Base-by-base conservation (phyloP, 1,140 invertebrate genomes). In the Steinernema feltiae region DNA sequence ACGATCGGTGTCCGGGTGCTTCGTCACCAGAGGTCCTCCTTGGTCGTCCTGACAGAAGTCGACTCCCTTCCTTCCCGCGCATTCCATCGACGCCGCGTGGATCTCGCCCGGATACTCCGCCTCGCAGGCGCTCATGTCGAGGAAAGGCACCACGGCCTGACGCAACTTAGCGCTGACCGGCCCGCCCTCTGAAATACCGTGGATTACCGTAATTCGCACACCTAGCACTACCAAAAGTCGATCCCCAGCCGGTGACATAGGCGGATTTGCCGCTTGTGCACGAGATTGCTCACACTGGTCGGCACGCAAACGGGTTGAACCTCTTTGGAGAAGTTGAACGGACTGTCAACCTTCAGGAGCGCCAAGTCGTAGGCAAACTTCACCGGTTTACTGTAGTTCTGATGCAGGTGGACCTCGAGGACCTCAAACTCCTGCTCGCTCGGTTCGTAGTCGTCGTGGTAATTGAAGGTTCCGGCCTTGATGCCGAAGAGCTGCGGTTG, bases 11-110 rank as follows among this genome's bases (percentile, higher is more conserved):
- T 91, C 90, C 84, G 94, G 92, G 48, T 72, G 32, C 53, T 63
- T 63, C 48, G 94, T 87, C 93, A 94, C 94, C 73, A 95, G 86
- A 0, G 93, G 93, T 0, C 93, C 93, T 0, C 93, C 93, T 72
- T 92, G 93, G 84, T 94, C 93, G 0, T 93, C 93, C 89, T 93
- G 89, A 27, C 70, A 71, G 46, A 7, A 41, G 70, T 71, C 70
- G 24, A 71, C 70, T 21, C 70, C 70, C 24, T 71, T 71, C 2
- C 70, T 7, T 18, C 70, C 70, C 12, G 70, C 70, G 70, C 70
- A 71, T 35, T 35, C 46, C 70, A 71, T 71, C 12, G 48, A 15
- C 21, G 21, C 15, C 2, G 53, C 7, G 24, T 71, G 7, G 24
- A 71, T 53, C 70, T 71, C 21, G 15, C 46, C 46, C 7, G 70